Conservation (phyloP, 2,113 vertebrate genomes). For the Pygoscelis antarcticus region DNA sequence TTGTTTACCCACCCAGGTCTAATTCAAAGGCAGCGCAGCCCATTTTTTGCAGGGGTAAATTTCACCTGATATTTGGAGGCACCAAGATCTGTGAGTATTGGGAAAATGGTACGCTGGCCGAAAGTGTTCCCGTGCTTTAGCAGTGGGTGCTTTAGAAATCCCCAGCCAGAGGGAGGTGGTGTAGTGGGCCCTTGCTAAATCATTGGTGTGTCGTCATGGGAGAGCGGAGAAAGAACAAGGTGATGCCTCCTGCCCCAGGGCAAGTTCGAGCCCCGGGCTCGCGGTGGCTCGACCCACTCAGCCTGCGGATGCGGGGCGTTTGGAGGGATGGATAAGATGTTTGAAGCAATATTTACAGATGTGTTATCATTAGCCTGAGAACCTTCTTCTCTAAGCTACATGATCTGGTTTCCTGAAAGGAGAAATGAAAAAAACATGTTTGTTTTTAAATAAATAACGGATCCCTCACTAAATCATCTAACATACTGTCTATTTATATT, state of each 20-base stretch:
- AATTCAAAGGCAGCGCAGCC: not conserved
- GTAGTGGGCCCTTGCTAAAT: rapidly evolving
- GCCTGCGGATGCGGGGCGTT: not conserved
- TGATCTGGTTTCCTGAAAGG: conserved; percentile 72
- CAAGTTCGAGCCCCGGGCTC: rapidly evolving
- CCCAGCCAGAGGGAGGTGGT: not conserved
- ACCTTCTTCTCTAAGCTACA: conserved; percentile 25
- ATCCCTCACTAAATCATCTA: conserved; percentile 79
- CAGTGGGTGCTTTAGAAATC: not conserved
- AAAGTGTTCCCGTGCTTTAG: rapidly evolving
- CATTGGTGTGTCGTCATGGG: not conserved
- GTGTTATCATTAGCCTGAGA: conserved; percentile 35
- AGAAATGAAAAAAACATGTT: conserved; percentile 70
- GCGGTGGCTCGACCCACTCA: rapidly evolving
- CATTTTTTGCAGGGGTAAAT: not conserved
- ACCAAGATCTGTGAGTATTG: rapidly evolving
- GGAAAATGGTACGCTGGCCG: not conserved
- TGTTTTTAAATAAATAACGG: conserved; percentile 81
- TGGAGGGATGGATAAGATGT: not conserved
- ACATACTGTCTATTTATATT: conserved; percentile 86
- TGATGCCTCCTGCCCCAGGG: not conserved
- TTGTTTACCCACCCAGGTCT: not conserved
- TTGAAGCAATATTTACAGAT: conserved; percentile 26
- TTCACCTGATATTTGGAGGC: not conserved
- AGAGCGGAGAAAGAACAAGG: not conserved